Percentiles rank a stretch among this genome's conserved stretches.
Conservation (phyloP, 1,140 invertebrate genomes). For the Calephelis virginiensis region DNA sequence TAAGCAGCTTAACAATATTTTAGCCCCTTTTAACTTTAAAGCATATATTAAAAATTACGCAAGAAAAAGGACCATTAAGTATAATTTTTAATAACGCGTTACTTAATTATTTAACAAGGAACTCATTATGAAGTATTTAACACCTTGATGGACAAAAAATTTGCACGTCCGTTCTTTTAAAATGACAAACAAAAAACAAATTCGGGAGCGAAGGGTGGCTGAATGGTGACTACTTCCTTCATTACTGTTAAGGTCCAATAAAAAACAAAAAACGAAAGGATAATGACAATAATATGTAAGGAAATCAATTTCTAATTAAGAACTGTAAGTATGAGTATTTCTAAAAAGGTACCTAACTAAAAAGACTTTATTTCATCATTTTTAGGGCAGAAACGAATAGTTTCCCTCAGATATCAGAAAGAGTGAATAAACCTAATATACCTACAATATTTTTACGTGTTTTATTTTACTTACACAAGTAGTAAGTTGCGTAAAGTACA, state of each 20-base stretch:
- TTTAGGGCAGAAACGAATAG: no score
- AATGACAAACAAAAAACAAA: slow-evolving; percentile 22
- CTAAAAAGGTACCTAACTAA: no score
- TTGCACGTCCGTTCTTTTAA: slow-evolving; percentile 26
- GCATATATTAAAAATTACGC: slow-evolving; percentile 47
- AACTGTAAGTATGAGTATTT: no score
- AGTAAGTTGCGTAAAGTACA: no score
- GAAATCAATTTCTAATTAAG: not conserved
- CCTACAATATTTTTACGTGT: no score
- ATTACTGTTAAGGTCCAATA: slow-evolving; percentile 12
- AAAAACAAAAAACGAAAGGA: slow-evolving; percentile 17
- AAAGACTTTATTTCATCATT: no score
- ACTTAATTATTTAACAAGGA: slow-evolving; percentile 47
- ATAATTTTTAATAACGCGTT: slow-evolving; percentile 66
- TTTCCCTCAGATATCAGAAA: no score
- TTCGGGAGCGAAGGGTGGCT: slow-evolving; percentile 18
- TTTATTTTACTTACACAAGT: no score
- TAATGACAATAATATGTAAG: not conserved
- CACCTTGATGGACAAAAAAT: slow-evolving; percentile 62
- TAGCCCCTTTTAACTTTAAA: slow-evolving; percentile 18
- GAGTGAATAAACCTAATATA: no score
- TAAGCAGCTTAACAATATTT: slow-evolving; percentile 40
- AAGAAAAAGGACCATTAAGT: slow-evolving; percentile 42
- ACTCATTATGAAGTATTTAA: slow-evolving; percentile 50
- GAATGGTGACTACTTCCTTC: slow-evolving; percentile 13